Conservation (phyloP, 1,140 invertebrate species). For the Asbolus verrucosus region DNA sequence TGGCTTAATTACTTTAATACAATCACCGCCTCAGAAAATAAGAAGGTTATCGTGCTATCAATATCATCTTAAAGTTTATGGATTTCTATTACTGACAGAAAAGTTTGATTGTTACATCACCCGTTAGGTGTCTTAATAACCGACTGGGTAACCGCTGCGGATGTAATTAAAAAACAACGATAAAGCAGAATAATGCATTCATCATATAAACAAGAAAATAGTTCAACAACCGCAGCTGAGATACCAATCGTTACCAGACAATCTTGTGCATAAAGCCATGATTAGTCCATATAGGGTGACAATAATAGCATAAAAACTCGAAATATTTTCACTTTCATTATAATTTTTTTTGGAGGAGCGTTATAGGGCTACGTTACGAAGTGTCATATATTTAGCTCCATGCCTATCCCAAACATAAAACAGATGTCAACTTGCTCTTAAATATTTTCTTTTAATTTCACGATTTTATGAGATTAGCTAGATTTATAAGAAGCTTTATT, state of each 20-base stretch:
- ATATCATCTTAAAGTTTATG: too few species aligned
- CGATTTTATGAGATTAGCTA: neutral
- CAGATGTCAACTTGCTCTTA: constrained; percentile 14
- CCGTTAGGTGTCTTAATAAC: too few species aligned
- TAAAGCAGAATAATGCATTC: constrained; percentile 12
- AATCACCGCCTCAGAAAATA: neutral
- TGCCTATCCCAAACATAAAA: constrained; percentile 19
- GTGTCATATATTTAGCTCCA: neutral
- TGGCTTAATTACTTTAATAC: neutral
- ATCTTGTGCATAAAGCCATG: neutral
- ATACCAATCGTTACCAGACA: constrained; percentile 15
- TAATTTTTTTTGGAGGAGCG: too few species aligned
- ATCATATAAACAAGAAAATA: constrained; percentile 30
- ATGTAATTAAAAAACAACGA: constrained; percentile 19
- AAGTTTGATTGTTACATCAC: too few species aligned
- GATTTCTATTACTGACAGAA: too few species aligned
- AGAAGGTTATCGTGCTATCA: too few species aligned
- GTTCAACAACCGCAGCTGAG: constrained; percentile 33
- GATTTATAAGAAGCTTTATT: neutral
- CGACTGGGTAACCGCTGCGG: neutral
- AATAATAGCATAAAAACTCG: too few species aligned
- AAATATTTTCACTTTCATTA: too few species aligned
- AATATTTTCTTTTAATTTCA: neutral
- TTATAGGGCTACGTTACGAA: neutral
- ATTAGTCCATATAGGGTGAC: constrained; percentile 9